Conservation (phyloP, 2,113 vertebrate species). For the Erpornis zantholeuca region DNA sequence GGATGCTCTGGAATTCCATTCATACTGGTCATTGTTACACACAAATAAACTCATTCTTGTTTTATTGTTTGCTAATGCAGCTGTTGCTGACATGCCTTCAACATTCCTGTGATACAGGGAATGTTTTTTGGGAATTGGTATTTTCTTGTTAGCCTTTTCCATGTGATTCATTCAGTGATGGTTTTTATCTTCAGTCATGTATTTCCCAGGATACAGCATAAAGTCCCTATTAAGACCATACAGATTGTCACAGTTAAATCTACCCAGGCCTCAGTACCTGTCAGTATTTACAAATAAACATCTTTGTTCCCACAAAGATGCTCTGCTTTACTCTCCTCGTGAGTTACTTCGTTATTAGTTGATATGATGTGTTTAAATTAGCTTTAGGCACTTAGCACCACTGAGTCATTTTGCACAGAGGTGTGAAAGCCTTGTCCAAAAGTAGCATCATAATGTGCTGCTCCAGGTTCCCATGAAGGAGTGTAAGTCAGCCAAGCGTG, state of each 20-base stretch:
- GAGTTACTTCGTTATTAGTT: neutral
- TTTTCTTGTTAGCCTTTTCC: neutral
- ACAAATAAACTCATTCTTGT: neutral
- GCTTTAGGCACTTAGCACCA: neutral
- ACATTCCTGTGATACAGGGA: neutral
- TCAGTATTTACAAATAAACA: neutral
- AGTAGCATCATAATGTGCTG: fast-evolving
- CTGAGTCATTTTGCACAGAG: neutral
- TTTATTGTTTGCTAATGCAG: neutral
- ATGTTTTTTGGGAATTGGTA: neutral
- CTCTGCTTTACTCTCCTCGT: neutral
- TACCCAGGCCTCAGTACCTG: neutral
- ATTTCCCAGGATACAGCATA: neutral
- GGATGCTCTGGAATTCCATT: neutral
- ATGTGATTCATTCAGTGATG: neutral
- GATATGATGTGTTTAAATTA: neutral
- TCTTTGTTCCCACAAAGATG: neutral
- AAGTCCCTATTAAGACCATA: neutral
- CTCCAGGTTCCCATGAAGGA: neutral
- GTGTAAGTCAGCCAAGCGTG: neutral
- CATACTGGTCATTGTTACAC: neutral
- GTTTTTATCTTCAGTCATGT: neutral
- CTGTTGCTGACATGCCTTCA: neutral
- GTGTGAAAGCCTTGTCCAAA: neutral
- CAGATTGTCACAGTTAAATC: neutral